Base-by-base conservation (phyloP, 2,888 invertebrate species). In the Ophion obscuratus region DNA sequence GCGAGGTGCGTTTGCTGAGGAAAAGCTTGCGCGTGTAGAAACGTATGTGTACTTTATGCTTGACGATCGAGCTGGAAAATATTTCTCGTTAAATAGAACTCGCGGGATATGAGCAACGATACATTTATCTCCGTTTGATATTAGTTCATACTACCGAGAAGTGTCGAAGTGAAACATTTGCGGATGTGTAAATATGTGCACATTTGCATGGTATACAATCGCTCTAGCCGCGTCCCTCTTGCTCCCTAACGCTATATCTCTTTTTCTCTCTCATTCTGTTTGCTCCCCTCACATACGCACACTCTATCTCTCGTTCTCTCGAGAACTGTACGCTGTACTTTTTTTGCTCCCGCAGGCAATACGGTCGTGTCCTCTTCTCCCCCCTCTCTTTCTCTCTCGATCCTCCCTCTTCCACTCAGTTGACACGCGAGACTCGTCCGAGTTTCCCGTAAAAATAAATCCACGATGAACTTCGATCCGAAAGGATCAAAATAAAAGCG, bases 381-480 rank as follows among this genome's bases (percentile, higher is more conserved):
- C 31, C 31, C 31, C 31, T 0, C 4, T 31, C 31, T 31, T 4
- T 31, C 4, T 31, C 31, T 31, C 31, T 2, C 47, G 7, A 20
- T 71, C 47, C 59, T 9, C 20, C 70, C 5, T 68, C 74, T 70
- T 82, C 79, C 82, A 76, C 79, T 79, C 79, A 82, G 81, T 75
- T 82, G 79, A 82, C 71, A 71, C 85, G 75, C 77, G 85, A 82
- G 78, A 85, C 85, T 82, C 82, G 79, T 82, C 59, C 85, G 76
- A 53, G 82, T 44, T 57, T 66, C 31, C 31, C 31, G 4, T 31
- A 31, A 31, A 31, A 31, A 31, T 2, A 4, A 31, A 31, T 4
- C 3, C 31, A 4, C 31, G 4, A 31, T 4, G 4, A 2, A 31
- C 31, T 31, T 31, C 31, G 31, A 4, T 31, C 31, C 31, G 24